A percentile compares a stretch with the other conserved stretches of the same genome.
These are phyloP conservation scores for Chelmon rostratus DNA, from an alignment of 2,797 vertebrate species.

Conservation along the genomic window DNA sequence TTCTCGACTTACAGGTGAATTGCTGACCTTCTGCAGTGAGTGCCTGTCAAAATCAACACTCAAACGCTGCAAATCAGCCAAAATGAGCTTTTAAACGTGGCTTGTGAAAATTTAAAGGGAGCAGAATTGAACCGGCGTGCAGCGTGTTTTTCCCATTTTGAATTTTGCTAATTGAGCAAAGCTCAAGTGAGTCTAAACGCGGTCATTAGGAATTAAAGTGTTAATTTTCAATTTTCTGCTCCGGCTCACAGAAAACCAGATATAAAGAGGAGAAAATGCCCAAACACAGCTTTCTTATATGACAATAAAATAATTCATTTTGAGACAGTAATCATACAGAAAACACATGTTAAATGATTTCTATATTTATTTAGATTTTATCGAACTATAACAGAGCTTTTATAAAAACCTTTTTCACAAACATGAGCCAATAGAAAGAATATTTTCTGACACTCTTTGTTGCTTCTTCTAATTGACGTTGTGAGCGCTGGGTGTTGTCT, in stretches of 20 bases:
- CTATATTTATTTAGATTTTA: not conserved
- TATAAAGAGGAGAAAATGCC: not conserved
- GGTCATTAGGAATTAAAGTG: conserved; percentile 50
- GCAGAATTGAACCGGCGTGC: not conserved
- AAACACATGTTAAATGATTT: conserved; percentile 17
- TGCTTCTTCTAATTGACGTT: conserved; percentile 59
- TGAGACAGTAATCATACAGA: conserved; percentile 1
- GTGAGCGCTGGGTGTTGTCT: conserved; percentile 52
- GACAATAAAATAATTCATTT: not conserved
- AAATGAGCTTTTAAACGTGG: conserved; percentile 55
- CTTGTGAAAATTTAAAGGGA: conserved; percentile 26
- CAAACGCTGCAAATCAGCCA: conserved; percentile 45
- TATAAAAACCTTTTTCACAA: conserved; percentile 33
- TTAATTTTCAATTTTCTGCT: conserved; percentile 31
- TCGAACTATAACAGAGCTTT: not conserved
- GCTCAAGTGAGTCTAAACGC: conserved; percentile 23
- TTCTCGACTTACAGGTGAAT: conserved; percentile 68
- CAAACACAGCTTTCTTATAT: not conserved
- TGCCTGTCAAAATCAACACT: conserved; percentile 58
- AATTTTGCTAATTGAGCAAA: conserved; percentile 39
- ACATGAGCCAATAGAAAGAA: conserved; percentile 29
- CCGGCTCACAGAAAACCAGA: conserved; percentile 37
- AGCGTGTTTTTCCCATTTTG: conserved; percentile 24
- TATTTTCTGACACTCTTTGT: conserved; percentile 29
- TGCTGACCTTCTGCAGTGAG: conserved; percentile 65